Percentiles rank a stretch among this genome's conserved stretches.
phyloP scores from a whole-genome alignment of 2,888 invertebrate species.

The Phania funesta region DNA sequence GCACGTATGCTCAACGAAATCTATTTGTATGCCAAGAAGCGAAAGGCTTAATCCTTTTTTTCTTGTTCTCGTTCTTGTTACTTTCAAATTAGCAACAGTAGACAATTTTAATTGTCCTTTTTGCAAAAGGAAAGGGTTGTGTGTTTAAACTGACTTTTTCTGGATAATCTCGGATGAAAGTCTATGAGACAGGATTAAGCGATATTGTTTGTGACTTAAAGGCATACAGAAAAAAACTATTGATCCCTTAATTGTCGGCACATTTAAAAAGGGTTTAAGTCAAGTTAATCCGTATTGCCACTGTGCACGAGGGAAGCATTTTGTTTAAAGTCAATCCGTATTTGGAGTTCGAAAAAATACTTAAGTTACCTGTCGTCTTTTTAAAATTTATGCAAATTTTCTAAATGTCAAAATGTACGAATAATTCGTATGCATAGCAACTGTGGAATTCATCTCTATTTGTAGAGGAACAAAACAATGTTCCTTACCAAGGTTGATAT shows the following conservation, averaged over 20 bases:
- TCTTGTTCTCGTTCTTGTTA: neutral
- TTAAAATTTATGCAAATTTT: too few relatives aligned
- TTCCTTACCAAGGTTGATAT: too few relatives aligned
- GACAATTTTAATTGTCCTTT: conserved; percentile 74
- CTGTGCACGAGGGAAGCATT: conserved; percentile 12
- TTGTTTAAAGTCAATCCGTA: neutral
- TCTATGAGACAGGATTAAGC: conserved; percentile 71
- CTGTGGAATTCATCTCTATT: too few relatives aligned
- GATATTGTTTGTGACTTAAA: conserved; percentile 44
- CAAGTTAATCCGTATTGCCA: conserved; percentile 15
- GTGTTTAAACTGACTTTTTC: conserved; percentile 73
- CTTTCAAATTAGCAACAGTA: conserved; percentile 75
- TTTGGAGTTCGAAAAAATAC: neutral
- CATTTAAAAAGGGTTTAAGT: conserved; percentile 40
- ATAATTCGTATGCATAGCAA: too few relatives aligned
- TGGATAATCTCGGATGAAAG: conserved; percentile 75
- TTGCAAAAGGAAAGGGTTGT: conserved; percentile 70
- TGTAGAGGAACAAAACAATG: too few relatives aligned
- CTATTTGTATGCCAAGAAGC: conserved; percentile 68
- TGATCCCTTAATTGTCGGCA: conserved; percentile 38
- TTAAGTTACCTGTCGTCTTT: neutral
- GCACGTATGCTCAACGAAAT: neutral
- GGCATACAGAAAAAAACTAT: neutral
- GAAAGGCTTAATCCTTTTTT: conserved; percentile 52
- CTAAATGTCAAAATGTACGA: too few relatives aligned